These are phyloP conservation scores for Heliconius ismenius DNA, from an alignment of 2,888 invertebrate genomes.

Conservation along the genomic window DNA sequence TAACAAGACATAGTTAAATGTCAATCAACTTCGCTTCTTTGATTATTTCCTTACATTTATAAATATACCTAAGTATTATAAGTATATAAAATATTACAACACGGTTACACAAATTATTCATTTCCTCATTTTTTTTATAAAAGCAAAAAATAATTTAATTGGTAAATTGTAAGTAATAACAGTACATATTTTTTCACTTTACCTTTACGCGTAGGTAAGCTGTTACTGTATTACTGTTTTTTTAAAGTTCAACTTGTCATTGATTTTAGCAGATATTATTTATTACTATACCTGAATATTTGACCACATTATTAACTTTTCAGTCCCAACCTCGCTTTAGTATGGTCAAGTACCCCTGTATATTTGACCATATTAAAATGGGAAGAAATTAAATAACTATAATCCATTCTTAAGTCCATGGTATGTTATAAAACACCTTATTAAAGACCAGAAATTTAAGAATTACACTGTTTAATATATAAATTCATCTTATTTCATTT, in stretches of 20 bases:
- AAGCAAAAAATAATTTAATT: background rate
- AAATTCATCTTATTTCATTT: background rate
- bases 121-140: background rate
- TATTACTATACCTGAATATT: too few species aligned
- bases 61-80: background rate
- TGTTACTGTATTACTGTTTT: too few species aligned
- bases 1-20: constrained; percentile 47
- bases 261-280: too few species aligned
- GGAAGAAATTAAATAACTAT: too few species aligned
- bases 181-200: background rate
- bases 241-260: too few species aligned
- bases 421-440: too few species aligned
- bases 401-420: too few species aligned
- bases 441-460: background rate
- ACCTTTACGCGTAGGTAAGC: too few species aligned
- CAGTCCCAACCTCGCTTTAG: background rate
- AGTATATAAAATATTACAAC: background rate
- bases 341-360: background rate
- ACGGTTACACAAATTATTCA: background rate
- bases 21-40: constrained; percentile 43
- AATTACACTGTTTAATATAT: background rate
- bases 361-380: too few species aligned
- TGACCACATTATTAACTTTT: background rate
- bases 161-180: background rate
- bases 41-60: constrained; percentile 24